Evolutionary conservation across 1,140 invertebrate genomes (phyloP).

Genomic region (Hylaeus volcanicus): DNA sequence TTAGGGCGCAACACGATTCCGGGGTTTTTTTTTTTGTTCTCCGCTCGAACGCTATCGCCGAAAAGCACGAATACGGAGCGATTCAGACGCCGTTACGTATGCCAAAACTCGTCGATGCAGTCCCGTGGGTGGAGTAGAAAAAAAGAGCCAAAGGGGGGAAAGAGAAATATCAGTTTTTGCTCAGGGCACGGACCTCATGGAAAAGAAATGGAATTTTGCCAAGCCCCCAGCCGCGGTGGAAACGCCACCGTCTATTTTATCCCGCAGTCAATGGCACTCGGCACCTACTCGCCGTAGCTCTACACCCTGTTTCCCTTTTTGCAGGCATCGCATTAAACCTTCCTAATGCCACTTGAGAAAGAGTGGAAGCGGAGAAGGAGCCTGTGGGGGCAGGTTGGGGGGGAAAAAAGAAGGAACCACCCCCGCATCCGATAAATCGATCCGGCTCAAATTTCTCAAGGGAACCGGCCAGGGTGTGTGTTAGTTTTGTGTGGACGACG

Average conservation of each 20-base stretch:
- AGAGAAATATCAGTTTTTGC: conserved; percentile 52
- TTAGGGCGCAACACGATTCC: not conserved
- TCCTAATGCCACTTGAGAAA: conserved; percentile 61
- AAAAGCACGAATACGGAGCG: conserved; percentile 20
- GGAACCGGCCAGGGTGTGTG: conserved; percentile 24
- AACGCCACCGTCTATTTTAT: conserved; percentile 59
- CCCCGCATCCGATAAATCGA: conserved; percentile 57
- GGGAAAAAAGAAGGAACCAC: conserved; percentile 17
- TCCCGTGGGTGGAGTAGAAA: not conserved
- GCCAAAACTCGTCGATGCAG: conserved; percentile 41
- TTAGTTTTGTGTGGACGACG: not conserved
- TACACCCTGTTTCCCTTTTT: conserved; percentile 59
- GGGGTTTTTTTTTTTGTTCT: not conserved
- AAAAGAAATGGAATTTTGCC: conserved; percentile 61
- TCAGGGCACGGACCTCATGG: conserved; percentile 20
- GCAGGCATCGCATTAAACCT: conserved; percentile 53
- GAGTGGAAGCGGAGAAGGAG: not conserved
- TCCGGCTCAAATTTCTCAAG: conserved; percentile 60
- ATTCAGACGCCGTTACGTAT: conserved; percentile 14
- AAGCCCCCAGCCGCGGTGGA: conserved; percentile 36
- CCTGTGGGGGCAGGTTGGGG: not conserved
- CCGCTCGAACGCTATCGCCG: not conserved
- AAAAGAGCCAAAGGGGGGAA: not conserved
- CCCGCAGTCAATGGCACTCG: conserved; percentile 63
- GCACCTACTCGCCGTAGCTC: conserved; percentile 31